Base-by-base conservation (phyloP, 2,113 vertebrate genomes). In the Laticauda laticaudata region DNA sequence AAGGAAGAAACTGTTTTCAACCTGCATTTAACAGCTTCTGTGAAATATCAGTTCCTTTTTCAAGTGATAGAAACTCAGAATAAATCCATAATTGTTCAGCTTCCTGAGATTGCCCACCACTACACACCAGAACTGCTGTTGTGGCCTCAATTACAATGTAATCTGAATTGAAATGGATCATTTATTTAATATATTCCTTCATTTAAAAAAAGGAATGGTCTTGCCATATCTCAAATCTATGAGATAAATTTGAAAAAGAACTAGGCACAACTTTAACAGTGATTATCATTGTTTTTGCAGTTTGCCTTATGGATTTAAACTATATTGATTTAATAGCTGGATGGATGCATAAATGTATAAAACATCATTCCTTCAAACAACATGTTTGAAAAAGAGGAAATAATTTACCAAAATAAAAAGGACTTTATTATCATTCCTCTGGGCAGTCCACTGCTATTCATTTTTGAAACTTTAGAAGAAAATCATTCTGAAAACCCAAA, bases 301-400 rank as follows among this genome's bases (percentile, higher is more conserved):
- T 91, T 88, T 92, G 87, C n/a, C 87, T 90, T 64, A 87, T 90
- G 56, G 87, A 48, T 8, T 61, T 59, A 90, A 90, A 57, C n/a
- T 93, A 29, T 87, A 64, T 87, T 90, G 89, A 93, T 90, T 93
- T 87, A 90, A 51, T 81, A 43, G 45, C 23, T 53, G n/a, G 92
- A 53, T 87, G 81, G 56, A 87, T 93, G 86, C 64, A 90, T 90
- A 89, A 92, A 89, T 89, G 88, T 81, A 90, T 64, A 51, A 90
- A 93, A 93, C 87, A 86, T 90, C 53, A 85, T 90, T 90, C 56
- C 81, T 89, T 87, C 86, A 48, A 89, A 91, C 59, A 57, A 86
- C 43, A 20, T 89, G 55, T 81, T 57, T 91, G 7, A 94, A 93
- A 51, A 95, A 88, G 23, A 94, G 18, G 24, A 89, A 94, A 96